Base-by-base conservation (phyloP, 2,113 vertebrate genomes). In the Panthera leo region DNA sequence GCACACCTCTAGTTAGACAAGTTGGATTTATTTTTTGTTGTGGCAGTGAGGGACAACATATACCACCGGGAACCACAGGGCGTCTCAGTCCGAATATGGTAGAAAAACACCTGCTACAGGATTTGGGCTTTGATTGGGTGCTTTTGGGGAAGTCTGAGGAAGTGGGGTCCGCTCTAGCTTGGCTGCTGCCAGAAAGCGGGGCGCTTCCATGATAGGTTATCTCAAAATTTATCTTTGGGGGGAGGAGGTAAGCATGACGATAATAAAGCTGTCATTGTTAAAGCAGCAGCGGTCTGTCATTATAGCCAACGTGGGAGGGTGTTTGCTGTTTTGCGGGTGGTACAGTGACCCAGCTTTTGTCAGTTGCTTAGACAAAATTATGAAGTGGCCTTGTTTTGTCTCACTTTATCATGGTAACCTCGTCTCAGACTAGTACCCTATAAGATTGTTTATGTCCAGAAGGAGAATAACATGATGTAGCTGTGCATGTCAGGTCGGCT, bases 131-230 rank as follows among this genome's bases (percentile, higher is more conserved):
- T 91, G 68, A n/a, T 51, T 5, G 67, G 45, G 42, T 48, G 85
- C 7, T n/a, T 23, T 85, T 0, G 14, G 84, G 55, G 79, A 61
- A 10, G 21, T 53, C 36, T 48, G 13, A 39, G 63, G 63, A 65
- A 53, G 65, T 0, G 2, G 23, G 51, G 2, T 45, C 79, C 13
- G 2, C 29, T 61, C 16, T 21, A 11, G 80, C 31, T 25, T n/a
- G 21, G 31, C 53, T 63, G 45, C 34, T 87, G 19, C 90, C 16
- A 85, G 87, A 85, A 84, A 85, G 61, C 2, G 5, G 55, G 53
- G 36, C 2, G 5, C 4, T 34, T 42, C 18, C 14, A 0, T 21
- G 76, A 42, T 23, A 18, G 10, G 0, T 2, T 1, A 6, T 42
- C n/a, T n/a, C 34, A 21, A n/a, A 36, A 87, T 67, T 92, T 70